These are phyloP conservation scores for Lasioglossum villosulum DNA, from an alignment of 2,888 invertebrate species.

Conservation along the genomic window DNA sequence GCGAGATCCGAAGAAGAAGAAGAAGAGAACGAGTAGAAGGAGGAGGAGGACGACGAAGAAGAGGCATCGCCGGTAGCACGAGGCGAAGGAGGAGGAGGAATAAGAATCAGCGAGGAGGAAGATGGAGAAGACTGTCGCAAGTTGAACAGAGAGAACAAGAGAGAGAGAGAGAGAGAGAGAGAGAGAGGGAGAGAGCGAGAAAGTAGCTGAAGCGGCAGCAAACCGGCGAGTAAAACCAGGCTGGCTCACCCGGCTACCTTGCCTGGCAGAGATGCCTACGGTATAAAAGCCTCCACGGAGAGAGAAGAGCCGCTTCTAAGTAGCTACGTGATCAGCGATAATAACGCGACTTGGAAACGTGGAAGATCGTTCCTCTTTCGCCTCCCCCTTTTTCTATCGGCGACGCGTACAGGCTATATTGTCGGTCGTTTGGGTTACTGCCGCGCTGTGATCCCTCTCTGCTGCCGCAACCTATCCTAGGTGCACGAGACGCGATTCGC, in stretches of 20 bases:
- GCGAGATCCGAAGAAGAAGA: slow-evolving; percentile 38
- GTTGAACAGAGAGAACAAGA: slow-evolving; percentile 24
- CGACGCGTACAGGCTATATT: slow-evolving; percentile 61
- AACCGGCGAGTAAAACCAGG: slow-evolving; percentile 80
- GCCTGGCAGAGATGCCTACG: slow-evolving; percentile 66
- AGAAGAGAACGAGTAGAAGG: slow-evolving; percentile 7
- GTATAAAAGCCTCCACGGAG: slow-evolving; percentile 74
- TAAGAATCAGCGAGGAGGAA: slow-evolving; percentile 38
- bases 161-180: slow-evolving; percentile 18
- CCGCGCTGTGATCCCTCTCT: slow-evolving; percentile 41
- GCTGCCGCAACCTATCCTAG: slow-evolving; percentile 52
- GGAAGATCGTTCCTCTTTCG: slow-evolving; percentile 73
- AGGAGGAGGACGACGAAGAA: slow-evolving; percentile 29
- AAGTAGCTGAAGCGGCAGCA: slow-evolving; percentile 66
- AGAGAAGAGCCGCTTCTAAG: slow-evolving; percentile 81
- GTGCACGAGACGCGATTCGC: slow-evolving; percentile 15
- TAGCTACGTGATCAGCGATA: slow-evolving; percentile 84
- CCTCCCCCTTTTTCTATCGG: slow-evolving; percentile 66
- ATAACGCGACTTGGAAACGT: slow-evolving; percentile 81
- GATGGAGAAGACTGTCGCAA: neutral
- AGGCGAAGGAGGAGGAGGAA: slow-evolving; percentile 37
- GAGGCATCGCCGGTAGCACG: slow-evolving; percentile 22
- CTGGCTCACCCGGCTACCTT: slow-evolving; percentile 73
- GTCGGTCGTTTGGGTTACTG: slow-evolving; percentile 64
- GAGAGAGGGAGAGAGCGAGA: slow-evolving; percentile 49